A percentile compares a stretch with the other conserved stretches of the same genome.
phyloP scores from a whole-genome alignment of 2,113 vertebrate genomes.

The Bujurquina vittata region DNA sequence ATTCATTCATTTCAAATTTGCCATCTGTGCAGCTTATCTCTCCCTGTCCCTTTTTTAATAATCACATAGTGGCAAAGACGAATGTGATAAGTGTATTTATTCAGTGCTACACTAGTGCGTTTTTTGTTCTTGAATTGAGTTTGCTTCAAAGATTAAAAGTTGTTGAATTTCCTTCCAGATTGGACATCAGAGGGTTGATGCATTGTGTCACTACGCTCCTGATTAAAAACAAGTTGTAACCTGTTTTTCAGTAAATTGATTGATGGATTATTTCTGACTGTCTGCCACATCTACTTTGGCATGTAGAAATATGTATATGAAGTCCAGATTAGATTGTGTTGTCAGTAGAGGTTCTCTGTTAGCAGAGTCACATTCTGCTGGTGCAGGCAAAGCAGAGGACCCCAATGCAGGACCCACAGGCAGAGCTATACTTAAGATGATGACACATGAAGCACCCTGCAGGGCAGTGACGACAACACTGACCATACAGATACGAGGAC shows the following conservation, averaged over 20 bases:
- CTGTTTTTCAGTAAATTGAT: constrained; percentile 6
- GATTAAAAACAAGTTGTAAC: constrained; percentile 15
- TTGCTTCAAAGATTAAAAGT: constrained; percentile 2
- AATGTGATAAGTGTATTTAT: constrained; percentile 28
- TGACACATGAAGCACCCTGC: too few species aligned
- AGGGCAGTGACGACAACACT: too few species aligned
- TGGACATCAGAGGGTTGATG: constrained; percentile 20
- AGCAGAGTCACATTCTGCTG: not conserved
- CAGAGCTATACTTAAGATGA: too few species aligned
- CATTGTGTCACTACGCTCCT: not conserved
- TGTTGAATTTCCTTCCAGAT: constrained; percentile 18
- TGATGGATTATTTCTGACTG: not conserved
- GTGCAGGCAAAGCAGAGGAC: too few species aligned
- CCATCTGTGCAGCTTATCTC: constrained; percentile 21
- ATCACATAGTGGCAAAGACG: not conserved
- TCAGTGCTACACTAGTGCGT: not conserved
- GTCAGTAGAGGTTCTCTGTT: not conserved
- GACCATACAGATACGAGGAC: too few species aligned
- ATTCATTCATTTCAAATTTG: not conserved
- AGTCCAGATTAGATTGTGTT: not conserved
- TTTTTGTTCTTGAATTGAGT: not conserved
- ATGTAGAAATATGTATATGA: not conserved
- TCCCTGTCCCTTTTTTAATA: constrained; percentile 8
- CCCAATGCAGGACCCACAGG: too few species aligned
- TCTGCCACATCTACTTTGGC: not conserved